phyloP scores from a whole-genome alignment of 2,113 vertebrate species.

The Dipodomys ordii region DNA sequence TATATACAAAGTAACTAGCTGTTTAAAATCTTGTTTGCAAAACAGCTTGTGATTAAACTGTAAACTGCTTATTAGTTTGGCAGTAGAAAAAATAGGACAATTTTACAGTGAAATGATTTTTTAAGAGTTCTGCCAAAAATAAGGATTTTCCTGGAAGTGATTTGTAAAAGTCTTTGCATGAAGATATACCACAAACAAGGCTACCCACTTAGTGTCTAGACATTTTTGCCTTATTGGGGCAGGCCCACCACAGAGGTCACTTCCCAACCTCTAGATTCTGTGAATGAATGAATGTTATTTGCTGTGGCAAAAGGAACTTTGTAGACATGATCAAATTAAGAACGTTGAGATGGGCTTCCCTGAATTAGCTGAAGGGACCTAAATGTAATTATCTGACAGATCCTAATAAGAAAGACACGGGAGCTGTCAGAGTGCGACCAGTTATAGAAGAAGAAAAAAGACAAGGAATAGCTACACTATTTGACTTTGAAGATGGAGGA shows the following conservation, averaged over 20 bases:
- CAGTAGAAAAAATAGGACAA: neutral
- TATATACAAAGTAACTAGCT: constrained; percentile 54
- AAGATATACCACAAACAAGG: constrained; percentile 1
- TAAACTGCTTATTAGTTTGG: neutral
- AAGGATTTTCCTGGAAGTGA: constrained; percentile 3
- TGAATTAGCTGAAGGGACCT: neutral
- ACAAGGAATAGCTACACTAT: neutral
- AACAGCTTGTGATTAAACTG: constrained; percentile 47
- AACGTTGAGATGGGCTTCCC: neutral
- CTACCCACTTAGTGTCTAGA: neutral
- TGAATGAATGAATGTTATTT: neutral
- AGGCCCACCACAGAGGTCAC: neutral
- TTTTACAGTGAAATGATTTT: constrained; percentile 48
- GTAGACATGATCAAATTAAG: neutral
- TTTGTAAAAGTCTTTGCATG: constrained; percentile 17
- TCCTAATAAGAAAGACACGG: neutral
- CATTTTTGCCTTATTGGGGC: neutral
- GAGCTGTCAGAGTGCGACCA: neutral
- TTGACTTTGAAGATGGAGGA: neutral
- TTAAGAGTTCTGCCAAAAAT: constrained; percentile 49
- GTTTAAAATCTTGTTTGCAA: constrained; percentile 55
- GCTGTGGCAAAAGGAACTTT: neutral
- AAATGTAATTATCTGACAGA: neutral
- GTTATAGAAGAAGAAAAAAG: neutral
- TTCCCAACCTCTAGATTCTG: neutral